These are phyloP conservation scores for Brenthis ino DNA, from an alignment of 2,888 invertebrate genomes.

Conservation along the genomic window DNA sequence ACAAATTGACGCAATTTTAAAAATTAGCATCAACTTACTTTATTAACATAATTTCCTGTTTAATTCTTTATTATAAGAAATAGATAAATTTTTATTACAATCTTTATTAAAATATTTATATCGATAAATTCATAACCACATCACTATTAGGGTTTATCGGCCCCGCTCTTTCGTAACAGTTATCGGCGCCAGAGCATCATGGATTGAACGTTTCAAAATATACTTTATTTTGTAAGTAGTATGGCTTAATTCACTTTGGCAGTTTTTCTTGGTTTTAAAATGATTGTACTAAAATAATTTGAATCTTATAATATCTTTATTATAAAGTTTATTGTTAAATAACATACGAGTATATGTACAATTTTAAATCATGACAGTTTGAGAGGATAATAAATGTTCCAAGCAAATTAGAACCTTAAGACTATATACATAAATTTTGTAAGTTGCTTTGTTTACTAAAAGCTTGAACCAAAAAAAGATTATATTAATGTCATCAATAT, in stretches of 20 bases:
- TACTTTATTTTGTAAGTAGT: background rate
- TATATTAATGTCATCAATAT: background rate
- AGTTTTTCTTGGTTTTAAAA: too few relatives aligned
- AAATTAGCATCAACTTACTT: too few relatives aligned
- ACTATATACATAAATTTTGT: background rate
- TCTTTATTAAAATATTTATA: background rate
- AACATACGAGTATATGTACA: background rate
- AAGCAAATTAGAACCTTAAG: background rate
- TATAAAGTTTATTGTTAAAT: background rate
- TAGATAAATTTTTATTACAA: too few relatives aligned
- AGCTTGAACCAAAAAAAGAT: background rate
- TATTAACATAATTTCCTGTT: too few relatives aligned
- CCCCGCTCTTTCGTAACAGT: conserved; percentile 37
- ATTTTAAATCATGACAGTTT: background rate
- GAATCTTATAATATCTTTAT: background rate
- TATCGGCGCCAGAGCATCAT: conserved; percentile 33
- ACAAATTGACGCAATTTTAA: too few relatives aligned
- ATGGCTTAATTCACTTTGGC: conserved; percentile 1
- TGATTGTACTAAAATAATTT: background rate
- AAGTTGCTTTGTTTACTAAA: background rate
- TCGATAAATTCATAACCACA: conserved; percentile 13
- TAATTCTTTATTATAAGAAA: too few relatives aligned
- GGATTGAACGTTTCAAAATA: background rate
- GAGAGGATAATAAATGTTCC: background rate
- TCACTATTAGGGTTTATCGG: conserved; percentile 38